Evolutionary conservation across 2,888 invertebrate species (phyloP).

Genomic region (Pollenia griseotomentosa): DNA sequence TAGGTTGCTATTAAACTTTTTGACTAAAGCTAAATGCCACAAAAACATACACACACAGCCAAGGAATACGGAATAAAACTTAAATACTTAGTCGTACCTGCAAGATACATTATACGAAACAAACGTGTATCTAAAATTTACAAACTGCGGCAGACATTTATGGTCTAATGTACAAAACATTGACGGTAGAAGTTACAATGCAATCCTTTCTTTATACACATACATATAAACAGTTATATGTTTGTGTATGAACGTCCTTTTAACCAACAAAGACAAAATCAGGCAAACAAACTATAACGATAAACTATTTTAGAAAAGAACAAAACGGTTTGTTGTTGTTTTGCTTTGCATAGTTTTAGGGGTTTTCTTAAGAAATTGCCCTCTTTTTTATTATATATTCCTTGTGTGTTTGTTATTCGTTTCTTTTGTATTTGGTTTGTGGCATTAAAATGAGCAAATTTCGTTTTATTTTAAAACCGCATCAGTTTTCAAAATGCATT

Average conservation of each 20-base stretch:
- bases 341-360: conserved; percentile 62
- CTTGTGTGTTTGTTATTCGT: conserved; percentile 6
- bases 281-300: conserved; percentile 73
- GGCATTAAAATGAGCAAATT: conserved; percentile 68
- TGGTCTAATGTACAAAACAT: conserved; percentile 69
- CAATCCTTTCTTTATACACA: conserved; percentile 24
- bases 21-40: conserved; percentile 69
- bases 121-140: conserved; percentile 62
- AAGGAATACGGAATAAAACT: not conserved
- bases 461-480: conserved; percentile 64
- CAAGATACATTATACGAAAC: conserved; percentile 49
- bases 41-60: conserved; percentile 47
- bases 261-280: conserved; percentile 35
- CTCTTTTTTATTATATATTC: conserved; percentile 28
- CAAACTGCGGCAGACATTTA: conserved; percentile 70
- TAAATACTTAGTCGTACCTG: conserved; percentile 43
- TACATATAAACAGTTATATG: not conserved
- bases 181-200: conserved; percentile 40
- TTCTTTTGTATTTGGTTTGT: conserved; percentile 39
- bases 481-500: conserved; percentile 34
- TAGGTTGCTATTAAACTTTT: conserved; percentile 81
- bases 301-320: conserved; percentile 76
- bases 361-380: conserved; percentile 63
- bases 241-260: conserved; percentile 15
- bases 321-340: conserved; percentile 30